Conservation (phyloP, 2,797 vertebrate genomes). For the Chaenodraco wilsoni region DNA sequence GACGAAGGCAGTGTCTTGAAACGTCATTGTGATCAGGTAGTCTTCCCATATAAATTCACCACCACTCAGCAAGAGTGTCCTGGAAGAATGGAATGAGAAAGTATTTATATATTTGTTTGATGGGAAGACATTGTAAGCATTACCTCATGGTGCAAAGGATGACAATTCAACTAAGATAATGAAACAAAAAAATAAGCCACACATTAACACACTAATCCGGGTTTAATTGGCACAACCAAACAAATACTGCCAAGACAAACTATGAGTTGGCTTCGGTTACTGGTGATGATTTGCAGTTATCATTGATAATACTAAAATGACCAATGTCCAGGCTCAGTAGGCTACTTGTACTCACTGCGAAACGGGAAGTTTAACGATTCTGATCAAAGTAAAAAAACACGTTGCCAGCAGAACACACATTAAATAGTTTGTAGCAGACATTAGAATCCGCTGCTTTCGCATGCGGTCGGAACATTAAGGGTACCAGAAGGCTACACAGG, state of each 20-base stretch:
- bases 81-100: slow-evolving; percentile 38
- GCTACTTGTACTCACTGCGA: slow-evolving; percentile 20
- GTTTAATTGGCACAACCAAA: slow-evolving; percentile 1
- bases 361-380: neutral
- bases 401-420: slow-evolving; percentile 10
- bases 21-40: slow-evolving; percentile 31
- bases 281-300: neutral
- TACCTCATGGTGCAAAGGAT: too few species aligned
- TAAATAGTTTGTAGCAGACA: slow-evolving; percentile 19
- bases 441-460: slow-evolving; percentile 25
- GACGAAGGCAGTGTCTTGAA: slow-evolving; percentile 24
- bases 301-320: neutral
- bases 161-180: too few species aligned
- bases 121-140: too few species aligned
- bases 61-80: slow-evolving; percentile 29
- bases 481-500: rapidly evolving
- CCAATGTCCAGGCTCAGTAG: neutral
- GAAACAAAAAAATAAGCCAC: neutral
- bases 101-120: too few species aligned
- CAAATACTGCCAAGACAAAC: slow-evolving; percentile 13
- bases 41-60: slow-evolving; percentile 17
- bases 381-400: neutral
- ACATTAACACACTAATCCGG: slow-evolving; percentile 2
- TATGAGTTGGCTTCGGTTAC: neutral
- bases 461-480: slow-evolving; percentile 10